These are phyloP conservation scores for cat (Felis catus) DNA, from an alignment of 2,113 vertebrate genomes.

Conservation along the genomic window F.catus_Fca126_mat1.0 CM031415.1:76554501-76555000, in stretches of 20 bases:
- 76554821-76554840: no score
- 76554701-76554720: neutral
- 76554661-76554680: neutral
- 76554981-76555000: neutral
- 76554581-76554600: neutral
- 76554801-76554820: no score
- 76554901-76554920: no score
- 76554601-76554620: neutral
- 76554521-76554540: neutral
- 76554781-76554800: no score
- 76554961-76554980: no score
- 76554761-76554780: neutral
- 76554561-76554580: neutral
- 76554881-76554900: no score
- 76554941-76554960: no score
- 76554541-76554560: neutral
- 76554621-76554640: neutral
- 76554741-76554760: neutral
- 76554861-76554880: no score
- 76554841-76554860: no score
- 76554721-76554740: neutral
- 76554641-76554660: neutral
- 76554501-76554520: conserved; percentile 16
- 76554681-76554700: neutral
- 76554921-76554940: no score